Percentiles rank a stretch among this genome's conserved stretches.
Conservation (phyloP, 1,140 invertebrate genomes). For the Caerostris extrusa region DNA sequence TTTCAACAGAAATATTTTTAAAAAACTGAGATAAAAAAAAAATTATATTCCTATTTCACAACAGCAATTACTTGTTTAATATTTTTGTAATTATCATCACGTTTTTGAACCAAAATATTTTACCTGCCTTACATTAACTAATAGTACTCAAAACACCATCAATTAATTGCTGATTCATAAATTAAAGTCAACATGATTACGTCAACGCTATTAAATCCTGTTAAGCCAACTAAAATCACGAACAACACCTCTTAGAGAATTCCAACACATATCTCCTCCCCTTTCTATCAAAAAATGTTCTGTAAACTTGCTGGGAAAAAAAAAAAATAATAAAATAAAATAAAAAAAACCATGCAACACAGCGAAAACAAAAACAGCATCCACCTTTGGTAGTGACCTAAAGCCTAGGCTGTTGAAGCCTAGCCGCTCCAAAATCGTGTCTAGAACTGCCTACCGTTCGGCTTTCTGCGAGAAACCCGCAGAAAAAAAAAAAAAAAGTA, state of each 20-base stretch:
- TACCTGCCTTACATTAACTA: background rate
- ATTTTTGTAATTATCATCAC: background rate
- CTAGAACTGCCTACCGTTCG: conserved; percentile 65
- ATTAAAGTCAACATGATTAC: background rate
- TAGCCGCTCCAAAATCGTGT: conserved; percentile 60
- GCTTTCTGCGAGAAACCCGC: background rate
- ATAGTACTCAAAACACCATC: background rate
- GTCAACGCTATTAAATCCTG: background rate
- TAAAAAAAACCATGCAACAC: background rate
- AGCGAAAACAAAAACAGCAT: conserved; percentile 18
- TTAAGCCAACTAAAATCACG: conserved; percentile 28
- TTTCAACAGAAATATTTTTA: no score
- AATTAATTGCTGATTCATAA: background rate
- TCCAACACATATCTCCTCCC: background rate
- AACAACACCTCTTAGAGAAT: background rate
- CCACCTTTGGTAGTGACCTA: conserved; percentile 44
- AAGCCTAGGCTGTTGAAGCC: background rate
- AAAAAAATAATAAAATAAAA: no score
- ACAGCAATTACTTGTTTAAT: no score
- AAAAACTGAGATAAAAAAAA: no score
- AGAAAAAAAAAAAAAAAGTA: conserved; percentile 50
- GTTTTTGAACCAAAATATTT: background rate
- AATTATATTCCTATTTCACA: no score
- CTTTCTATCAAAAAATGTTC: background rate
- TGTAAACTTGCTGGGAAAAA: background rate